Evolutionary conservation across 2,888 invertebrate genomes (phyloP), one percentile per base, ranked within the genome.

Genomic region (Linhomoeus sp.): DNA sequence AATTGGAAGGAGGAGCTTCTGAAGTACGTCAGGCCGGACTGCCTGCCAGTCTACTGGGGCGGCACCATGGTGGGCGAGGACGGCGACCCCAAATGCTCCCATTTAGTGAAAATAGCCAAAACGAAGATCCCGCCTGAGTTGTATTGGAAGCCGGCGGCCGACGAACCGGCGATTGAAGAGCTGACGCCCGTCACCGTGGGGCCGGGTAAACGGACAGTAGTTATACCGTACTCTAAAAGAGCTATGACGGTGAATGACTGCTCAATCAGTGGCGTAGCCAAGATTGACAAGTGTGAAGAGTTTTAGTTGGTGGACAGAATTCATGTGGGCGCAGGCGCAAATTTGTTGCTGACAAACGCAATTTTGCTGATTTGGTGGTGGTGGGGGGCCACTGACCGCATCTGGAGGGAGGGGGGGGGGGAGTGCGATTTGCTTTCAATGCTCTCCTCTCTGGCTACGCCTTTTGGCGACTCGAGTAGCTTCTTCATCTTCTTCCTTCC

Each of bases 31-130:
- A 46, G 45, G 24, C 46, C 53, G 15, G 54, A 56, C 17, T 46
- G 50, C 42, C 47, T 58, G 44, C 58, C 58, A 14, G 56, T 52
- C 38, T 54, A 57, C 39, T 58, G 56, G 56, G 58, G 58, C 19
- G 58, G 58, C 26, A 54, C 48, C 22, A 43, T 55, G 36, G 51
- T 53, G 2, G 57, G 56, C 47, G 47, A 45, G 39, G 55, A 51
- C 35, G 55, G 55, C 19, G 57, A 56, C 39, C 50, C 50, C 26
- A 54, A 53, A 52, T 57, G 55, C 47, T 36, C 53, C 17, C 54
- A 56, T 20, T 47, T 50, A 20, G 46, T 56, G 33, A 54, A 54
- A 40, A 55, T 56, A 39, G 9, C 33, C 33, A 33, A 33, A 33
- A 37, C 37, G 17, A 53, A 52, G 14, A 56, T 58, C 19, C 56